phyloP scores from a whole-genome alignment of 2,888 invertebrate genomes.

The Cheilosia soror region DNA sequence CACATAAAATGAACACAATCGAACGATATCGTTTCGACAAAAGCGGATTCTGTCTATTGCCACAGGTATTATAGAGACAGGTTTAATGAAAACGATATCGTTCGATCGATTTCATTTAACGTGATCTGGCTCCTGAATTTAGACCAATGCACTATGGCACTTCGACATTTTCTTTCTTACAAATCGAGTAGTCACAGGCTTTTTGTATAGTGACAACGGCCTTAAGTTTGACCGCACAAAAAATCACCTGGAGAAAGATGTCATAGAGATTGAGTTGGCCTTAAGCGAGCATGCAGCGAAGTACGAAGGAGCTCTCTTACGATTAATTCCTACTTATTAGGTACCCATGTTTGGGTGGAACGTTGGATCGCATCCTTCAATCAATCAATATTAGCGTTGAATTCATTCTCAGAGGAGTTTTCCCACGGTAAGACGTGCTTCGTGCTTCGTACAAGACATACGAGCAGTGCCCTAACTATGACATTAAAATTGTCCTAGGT shows the following conservation, averaged over 20 bases:
- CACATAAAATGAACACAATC: too few relatives aligned
- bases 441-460: too few relatives aligned
- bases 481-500: too few relatives aligned
- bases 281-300: too few relatives aligned
- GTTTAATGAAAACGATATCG: too few relatives aligned
- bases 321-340: not conserved
- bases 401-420: not conserved
- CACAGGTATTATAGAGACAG: too few relatives aligned
- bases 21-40: too few relatives aligned
- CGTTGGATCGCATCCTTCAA: not conserved
- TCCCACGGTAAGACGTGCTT: not conserved
- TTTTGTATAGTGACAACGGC: constrained; percentile 24
- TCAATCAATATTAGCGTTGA: not conserved
- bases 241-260: not conserved
- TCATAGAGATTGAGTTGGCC: not conserved
- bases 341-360: not conserved
- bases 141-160: not conserved
- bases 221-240: constrained; percentile 6
- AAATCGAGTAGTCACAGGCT: not conserved
- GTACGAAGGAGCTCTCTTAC: too few relatives aligned
- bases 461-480: too few relatives aligned
- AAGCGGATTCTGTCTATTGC: too few relatives aligned
- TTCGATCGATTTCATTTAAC: too few relatives aligned
- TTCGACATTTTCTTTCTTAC: constrained; percentile 5
- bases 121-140: too few relatives aligned